These are phyloP conservation scores for Carapus acus DNA, from an alignment of 2,797 vertebrate species.

Conservation along the genomic window DNA sequence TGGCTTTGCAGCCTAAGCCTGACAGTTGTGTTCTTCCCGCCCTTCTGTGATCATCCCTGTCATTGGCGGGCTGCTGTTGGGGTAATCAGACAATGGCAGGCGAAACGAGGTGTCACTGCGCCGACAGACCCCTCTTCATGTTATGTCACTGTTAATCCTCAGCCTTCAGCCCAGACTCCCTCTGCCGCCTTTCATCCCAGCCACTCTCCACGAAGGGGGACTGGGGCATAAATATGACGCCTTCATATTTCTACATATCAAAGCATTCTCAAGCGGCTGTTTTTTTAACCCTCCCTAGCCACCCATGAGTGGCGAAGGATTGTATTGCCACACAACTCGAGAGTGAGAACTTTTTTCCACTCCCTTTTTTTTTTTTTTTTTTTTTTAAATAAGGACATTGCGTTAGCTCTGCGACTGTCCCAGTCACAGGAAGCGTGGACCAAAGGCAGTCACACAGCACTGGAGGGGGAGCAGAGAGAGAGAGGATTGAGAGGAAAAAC, in stretches of 20 bases:
- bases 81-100: conserved; percentile 83
- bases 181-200: conserved; percentile 59
- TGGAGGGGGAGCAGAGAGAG: too few species aligned
- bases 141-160: conserved; percentile 82
- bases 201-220: conserved; percentile 50
- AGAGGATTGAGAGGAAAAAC: too few species aligned
- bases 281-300: too few species aligned
- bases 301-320: conserved; percentile 64
- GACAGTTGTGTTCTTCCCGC: conserved; percentile 93
- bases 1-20: conserved; percentile 81
- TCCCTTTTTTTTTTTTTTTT: too few species aligned
- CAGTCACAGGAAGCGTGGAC: conserved; percentile 61
- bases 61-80: conserved; percentile 80
- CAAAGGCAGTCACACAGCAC: conserved; percentile 58
- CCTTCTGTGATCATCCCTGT: conserved; percentile 92
- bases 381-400: conserved; percentile 70
- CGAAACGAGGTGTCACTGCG: conserved; percentile 82
- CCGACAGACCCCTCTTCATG: conserved; percentile 81
- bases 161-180: conserved; percentile 65
- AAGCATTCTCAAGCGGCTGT: conserved; percentile 64
- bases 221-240: conserved; percentile 63
- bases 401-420: conserved; percentile 44
- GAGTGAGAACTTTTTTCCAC: conserved; percentile 66
- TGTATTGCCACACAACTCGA: conserved; percentile 55
- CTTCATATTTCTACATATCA: conserved; percentile 71